Conservation (phyloP, 2,888 invertebrate genomes). For the Pollenia labialis region DNA sequence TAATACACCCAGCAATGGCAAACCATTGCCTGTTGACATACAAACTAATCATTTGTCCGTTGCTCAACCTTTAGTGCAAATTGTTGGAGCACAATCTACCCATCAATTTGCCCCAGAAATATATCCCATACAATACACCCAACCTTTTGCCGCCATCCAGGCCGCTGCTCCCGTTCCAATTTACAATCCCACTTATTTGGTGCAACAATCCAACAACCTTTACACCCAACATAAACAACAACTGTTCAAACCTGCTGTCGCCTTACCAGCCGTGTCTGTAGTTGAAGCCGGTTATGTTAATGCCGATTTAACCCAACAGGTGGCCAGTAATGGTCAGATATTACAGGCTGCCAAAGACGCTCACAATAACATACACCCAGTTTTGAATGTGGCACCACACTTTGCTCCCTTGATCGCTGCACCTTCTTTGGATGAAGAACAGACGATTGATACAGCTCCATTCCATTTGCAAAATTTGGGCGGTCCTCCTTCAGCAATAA, state of each 20-base stretch:
- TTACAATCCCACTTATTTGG: constrained; percentile 83
- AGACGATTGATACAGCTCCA: constrained; percentile 76
- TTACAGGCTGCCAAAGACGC: constrained; percentile 81
- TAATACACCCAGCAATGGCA: constrained; percentile 84
- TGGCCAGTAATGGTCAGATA: constrained; percentile 83
- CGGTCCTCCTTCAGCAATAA: constrained; percentile 71
- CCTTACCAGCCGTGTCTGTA: constrained; percentile 80
- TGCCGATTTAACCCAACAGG: constrained; percentile 82
- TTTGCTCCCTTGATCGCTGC: constrained; percentile 82
- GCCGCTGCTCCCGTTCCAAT: constrained; percentile 81
- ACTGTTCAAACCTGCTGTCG: constrained; percentile 85
- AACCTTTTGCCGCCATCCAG: constrained; percentile 81
- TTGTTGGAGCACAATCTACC: constrained; percentile 83
- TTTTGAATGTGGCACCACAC: constrained; percentile 80
- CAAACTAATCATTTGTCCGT: constrained; percentile 80
- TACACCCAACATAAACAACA: constrained; percentile 83
- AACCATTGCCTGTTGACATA: constrained; percentile 82
- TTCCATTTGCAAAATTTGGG: constrained; percentile 80
- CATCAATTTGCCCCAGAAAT: constrained; percentile 84
- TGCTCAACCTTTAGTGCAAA: constrained; percentile 81
- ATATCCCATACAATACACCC: constrained; percentile 84
- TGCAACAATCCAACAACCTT: constrained; percentile 84
- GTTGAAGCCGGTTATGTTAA: constrained; percentile 78
- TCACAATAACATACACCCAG: constrained; percentile 80
- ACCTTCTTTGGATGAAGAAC: constrained; percentile 79